Evolutionary conservation across 1,140 invertebrate species (phyloP), one percentile per base, ranked within the genome.

Genomic region (Globodera rostochiensis): DNA sequence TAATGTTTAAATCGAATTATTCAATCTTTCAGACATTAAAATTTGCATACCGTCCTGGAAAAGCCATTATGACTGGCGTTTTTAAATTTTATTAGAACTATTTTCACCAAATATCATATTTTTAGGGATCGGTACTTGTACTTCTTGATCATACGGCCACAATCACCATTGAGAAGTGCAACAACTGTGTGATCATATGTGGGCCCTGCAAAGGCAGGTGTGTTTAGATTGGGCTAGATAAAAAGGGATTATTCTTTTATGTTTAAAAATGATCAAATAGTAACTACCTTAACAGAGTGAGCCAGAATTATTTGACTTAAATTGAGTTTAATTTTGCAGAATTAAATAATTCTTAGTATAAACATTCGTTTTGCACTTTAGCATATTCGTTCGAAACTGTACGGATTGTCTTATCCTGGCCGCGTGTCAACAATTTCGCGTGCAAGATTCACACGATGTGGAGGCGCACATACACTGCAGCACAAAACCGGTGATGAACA

Each of bases 381-480:
- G 76, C 70, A 64, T 78, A 36, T 78, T 78, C 49, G 45, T 78
- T 8, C 66, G 76, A 25, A 78, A 67, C 49, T 78, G 76, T 67
- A 19, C 76, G 15, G 69, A 78, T 67, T 78, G 76, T 11, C 64
- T 78, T 69, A 47, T 78, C n/a, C 76, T 78, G 9, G 76, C 64
- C 47, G 76, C 76, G 11, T 78, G 76, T 21, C 70, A 78, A 25
- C 76, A 78, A 70, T 78, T 78, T 78, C 66, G 76, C n/a, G 19
- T 64, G 21, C 45, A 66, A 64, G 69, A 78, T 49, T 78, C 64
- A 11, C 66, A 49, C 70, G 64, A 78, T 19, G 47, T 78, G 21
- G 76, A 78, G 49, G 64, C 53, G 25, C 76, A 78, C 49, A n/a
- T 78, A 47, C 76, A 66, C 21, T 69, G 64, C 46, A 78, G 45